These are phyloP conservation scores for Myotis vivesi DNA, from an alignment of 2,797 vertebrate genomes.

Conservation along the genomic window DNA sequence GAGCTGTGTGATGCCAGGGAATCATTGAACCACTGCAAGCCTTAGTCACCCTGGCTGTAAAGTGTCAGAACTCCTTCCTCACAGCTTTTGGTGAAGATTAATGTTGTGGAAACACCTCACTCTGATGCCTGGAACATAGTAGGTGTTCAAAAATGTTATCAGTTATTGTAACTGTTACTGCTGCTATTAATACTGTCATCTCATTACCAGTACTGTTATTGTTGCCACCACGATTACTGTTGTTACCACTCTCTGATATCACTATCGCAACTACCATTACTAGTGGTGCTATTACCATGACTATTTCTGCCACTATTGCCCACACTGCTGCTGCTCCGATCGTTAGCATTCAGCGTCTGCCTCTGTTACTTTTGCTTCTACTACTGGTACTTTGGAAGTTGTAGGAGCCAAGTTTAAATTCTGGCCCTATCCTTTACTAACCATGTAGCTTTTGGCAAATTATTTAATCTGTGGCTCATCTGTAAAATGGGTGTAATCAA, in stretches of 20 bases:
- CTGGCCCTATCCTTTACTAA: background rate
- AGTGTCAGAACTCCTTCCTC: background rate
- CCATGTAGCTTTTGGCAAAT: background rate
- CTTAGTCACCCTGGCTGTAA: background rate
- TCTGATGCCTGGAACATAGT: background rate
- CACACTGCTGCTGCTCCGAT: fast-evolving
- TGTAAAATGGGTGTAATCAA: background rate
- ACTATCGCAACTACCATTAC: fast-evolving
- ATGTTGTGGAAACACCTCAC: background rate
- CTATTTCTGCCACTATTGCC: fast-evolving
- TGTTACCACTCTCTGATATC: fast-evolving
- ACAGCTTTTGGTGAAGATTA: background rate
- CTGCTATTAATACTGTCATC: fast-evolving
- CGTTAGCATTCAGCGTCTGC: fast-evolving
- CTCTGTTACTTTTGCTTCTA: background rate
- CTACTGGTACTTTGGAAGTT: background rate
- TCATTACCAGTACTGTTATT: fast-evolving
- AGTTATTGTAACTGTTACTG: too few relatives aligned
- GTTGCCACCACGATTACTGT: fast-evolving
- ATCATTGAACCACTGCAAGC: background rate
- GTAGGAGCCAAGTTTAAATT: background rate
- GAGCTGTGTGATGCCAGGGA: background rate
- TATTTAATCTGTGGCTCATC: background rate
- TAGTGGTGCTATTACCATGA: fast-evolving
- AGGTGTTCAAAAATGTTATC: background rate